These are phyloP conservation scores for Corapipo altera DNA, from an alignment of 2,113 vertebrate species.

Conservation along the genomic window DNA sequence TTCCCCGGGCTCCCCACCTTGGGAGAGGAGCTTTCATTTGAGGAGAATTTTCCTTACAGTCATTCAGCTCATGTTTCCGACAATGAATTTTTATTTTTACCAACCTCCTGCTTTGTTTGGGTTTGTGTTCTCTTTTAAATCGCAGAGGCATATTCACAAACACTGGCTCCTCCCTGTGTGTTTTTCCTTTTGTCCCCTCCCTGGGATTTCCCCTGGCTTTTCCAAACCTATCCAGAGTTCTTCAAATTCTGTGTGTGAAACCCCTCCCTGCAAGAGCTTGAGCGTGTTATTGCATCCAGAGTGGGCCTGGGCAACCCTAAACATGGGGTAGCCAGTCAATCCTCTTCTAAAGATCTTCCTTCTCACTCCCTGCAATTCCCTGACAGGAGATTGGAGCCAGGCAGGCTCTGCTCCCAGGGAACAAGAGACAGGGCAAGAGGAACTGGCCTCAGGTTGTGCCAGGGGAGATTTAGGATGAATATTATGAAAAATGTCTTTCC, in stretches of 20 bases:
- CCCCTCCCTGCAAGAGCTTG: not conserved
- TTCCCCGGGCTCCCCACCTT: not conserved
- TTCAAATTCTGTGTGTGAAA: not conserved
- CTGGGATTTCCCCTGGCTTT: not conserved
- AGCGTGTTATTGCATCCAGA: not conserved
- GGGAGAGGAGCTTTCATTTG: not conserved
- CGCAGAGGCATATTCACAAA: not conserved
- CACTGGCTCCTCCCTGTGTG: not conserved
- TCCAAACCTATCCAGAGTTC: not conserved
- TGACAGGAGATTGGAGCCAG: not conserved
- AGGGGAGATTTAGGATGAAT: not conserved
- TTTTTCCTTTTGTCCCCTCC: not conserved
- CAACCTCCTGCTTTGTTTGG: not conserved
- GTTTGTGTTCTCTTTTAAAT: not conserved
- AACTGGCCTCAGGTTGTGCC: not conserved
- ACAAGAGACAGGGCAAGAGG: not conserved
- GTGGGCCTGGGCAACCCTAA: not conserved
- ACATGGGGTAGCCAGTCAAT: fast-evolving
- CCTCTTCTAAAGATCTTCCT: not conserved
- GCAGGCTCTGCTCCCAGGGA: fast-evolving
- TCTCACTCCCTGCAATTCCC: too few relatives aligned
- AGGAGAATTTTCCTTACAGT: not conserved
- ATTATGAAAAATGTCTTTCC: too few relatives aligned
- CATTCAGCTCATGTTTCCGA: not conserved
- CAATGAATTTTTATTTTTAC: not conserved